Percentiles rank a stretch among this genome's conserved stretches.
These are phyloP conservation scores for Procavia capensis DNA, from an alignment of 2,113 vertebrate genomes.

Conservation along the genomic window DNA sequence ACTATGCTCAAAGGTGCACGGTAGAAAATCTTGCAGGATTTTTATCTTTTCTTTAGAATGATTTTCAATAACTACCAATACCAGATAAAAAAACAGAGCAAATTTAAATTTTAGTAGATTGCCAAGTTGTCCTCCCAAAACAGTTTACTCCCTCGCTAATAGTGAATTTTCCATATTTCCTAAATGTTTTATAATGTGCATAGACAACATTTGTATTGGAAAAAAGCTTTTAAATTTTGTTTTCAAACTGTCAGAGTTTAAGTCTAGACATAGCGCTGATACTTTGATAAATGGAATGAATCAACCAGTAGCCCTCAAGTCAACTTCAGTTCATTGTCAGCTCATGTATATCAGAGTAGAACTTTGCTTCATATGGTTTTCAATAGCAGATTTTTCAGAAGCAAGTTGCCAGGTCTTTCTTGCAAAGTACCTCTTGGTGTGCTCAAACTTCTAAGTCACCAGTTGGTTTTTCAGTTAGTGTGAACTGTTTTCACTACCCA, in stretches of 20 bases:
- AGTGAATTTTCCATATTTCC: not conserved
- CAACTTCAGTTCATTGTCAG: not conserved
- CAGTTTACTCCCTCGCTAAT: not conserved
- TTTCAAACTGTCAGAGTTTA: not conserved
- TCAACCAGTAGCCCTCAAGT: too few species aligned
- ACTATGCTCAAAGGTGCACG: not conserved
- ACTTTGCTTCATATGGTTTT: not conserved
- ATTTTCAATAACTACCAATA: constrained; percentile 10
- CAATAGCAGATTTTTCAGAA: not conserved
- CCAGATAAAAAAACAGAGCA: not conserved
- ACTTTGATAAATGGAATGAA: not conserved
- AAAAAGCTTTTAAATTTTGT: constrained; percentile 21
- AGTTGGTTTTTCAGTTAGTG: not conserved
- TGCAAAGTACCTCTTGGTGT: not conserved
- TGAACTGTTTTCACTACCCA: not conserved
- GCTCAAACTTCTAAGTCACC: not conserved
- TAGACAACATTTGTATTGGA: not conserved
- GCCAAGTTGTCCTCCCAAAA: not conserved
- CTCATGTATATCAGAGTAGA: not conserved
- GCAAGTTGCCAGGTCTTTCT: not conserved
- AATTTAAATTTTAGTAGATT: not conserved
- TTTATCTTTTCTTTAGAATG: not conserved
- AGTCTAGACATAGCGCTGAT: not conserved
- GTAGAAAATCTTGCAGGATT: not conserved
- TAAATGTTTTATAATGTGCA: not conserved